phyloP scores from a whole-genome alignment of 2,113 vertebrate species.

The Gasterosteus aculeatus region DNA sequence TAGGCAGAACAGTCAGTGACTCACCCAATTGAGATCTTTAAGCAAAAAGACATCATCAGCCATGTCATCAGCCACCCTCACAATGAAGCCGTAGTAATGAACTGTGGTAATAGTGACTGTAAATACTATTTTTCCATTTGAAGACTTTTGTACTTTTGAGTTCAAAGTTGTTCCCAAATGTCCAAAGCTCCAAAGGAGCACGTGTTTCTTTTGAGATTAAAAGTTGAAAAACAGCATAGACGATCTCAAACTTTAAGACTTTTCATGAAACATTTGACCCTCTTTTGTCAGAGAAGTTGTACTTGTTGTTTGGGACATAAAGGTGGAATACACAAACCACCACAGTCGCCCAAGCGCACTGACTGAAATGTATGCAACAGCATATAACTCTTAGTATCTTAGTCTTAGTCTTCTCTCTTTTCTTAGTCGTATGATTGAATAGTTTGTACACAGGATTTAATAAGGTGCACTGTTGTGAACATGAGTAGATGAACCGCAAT shows the following conservation, averaged over 20 bases:
- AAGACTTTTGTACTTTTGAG: neutral
- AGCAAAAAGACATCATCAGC: neutral
- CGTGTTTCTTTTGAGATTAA: neutral
- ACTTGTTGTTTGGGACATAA: neutral
- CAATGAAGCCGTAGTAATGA: neutral
- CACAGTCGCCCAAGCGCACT: neutral
- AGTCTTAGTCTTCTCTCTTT: neutral
- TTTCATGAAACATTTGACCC: neutral
- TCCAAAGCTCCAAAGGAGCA: neutral
- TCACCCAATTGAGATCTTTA: neutral
- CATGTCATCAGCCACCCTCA: slow-evolving; percentile 24
- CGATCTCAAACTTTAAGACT: neutral
- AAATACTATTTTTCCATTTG: neutral
- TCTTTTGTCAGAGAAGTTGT: neutral
- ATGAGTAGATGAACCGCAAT: neutral
- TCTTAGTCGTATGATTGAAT: neutral
- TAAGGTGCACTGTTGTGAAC: neutral
- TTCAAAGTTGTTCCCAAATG: neutral
- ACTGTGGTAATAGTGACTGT: neutral
- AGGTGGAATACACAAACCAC: neutral
- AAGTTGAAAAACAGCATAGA: neutral
- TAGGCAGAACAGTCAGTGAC: slow-evolving; percentile 43
- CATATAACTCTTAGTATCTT: neutral
- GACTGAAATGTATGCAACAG: neutral
- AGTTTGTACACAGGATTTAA: neutral